Conservation (phyloP, 2,113 vertebrate species). For the Alethe diademata region DNA sequence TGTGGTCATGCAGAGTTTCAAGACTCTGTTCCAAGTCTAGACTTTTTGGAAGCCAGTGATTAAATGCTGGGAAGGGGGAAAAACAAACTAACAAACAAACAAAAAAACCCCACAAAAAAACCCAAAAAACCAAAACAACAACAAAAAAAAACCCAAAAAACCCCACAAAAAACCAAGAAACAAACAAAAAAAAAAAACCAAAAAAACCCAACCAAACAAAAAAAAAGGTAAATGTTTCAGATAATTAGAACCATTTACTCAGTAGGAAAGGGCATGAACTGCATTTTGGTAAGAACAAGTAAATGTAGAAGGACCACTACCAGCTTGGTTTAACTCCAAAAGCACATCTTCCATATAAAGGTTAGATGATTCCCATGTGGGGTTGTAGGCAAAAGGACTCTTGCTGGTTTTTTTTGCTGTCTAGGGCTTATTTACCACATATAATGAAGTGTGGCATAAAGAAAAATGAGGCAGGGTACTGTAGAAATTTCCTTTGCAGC, state of each 20-base stretch:
- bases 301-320: not conserved
- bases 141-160: not conserved
- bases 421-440: not conserved
- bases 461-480: not conserved
- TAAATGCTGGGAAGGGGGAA: not conserved
- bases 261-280: constrained; percentile 35
- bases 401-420: not conserved
- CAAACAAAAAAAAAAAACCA: not conserved
- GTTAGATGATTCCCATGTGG: not conserved
- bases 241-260: constrained; percentile 37
- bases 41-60: not conserved
- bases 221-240: not conserved
- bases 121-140: too few species aligned
- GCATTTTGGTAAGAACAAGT: not conserved
- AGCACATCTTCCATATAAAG: not conserved
- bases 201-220: not conserved
- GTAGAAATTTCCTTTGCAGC: not conserved
- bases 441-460: not conserved
- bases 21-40: not conserved
- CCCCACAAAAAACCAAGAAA: not conserved
- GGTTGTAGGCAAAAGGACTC: not conserved
- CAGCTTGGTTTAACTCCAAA: not conserved
- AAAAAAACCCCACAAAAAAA: not conserved
- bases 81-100: not conserved
- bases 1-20: not conserved